phyloP scores from a whole-genome alignment of 2,113 vertebrate species.

The Nibea coibor region DNA sequence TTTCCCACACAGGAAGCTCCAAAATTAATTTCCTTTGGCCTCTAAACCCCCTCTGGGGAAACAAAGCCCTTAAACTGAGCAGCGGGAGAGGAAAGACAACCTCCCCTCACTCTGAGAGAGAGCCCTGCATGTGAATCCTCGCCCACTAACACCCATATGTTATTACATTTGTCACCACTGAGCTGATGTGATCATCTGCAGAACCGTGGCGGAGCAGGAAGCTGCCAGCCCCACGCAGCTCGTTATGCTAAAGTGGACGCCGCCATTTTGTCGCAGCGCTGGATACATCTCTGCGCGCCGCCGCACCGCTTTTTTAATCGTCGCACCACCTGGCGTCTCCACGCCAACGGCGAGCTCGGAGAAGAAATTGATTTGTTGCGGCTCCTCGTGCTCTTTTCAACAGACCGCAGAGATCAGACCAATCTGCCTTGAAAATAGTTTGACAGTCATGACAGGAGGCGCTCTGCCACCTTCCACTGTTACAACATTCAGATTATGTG shows the following conservation, averaged over 20 bases:
- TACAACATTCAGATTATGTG: neutral
- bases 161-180: conserved; percentile 69
- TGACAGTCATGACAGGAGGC: conserved; percentile 2
- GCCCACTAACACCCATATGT: conserved; percentile 60
- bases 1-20: conserved; percentile 69
- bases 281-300: neutral
- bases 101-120: conserved; percentile 43
- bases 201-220: conserved; percentile 22
- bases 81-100: conserved; percentile 65
- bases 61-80: conserved; percentile 63
- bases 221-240: conserved; percentile 18
- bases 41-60: conserved; percentile 42
- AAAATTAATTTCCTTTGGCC: conserved; percentile 67
- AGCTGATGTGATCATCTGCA: conserved; percentile 61
- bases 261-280: conserved; percentile 56
- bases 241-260: neutral
- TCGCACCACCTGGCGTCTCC: neutral
- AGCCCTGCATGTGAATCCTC: conserved; percentile 19
- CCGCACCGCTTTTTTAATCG: neutral
- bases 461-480: conserved; percentile 5
- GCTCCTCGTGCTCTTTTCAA: conserved; percentile 13
- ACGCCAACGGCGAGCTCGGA: neutral
- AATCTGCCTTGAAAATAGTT: neutral
- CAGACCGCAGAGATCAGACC: conserved; percentile 26
- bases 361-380: conserved; percentile 24